phyloP scores from a whole-genome alignment of 2,113 vertebrate genomes.

The Cyprinodon tularosa region DNA sequence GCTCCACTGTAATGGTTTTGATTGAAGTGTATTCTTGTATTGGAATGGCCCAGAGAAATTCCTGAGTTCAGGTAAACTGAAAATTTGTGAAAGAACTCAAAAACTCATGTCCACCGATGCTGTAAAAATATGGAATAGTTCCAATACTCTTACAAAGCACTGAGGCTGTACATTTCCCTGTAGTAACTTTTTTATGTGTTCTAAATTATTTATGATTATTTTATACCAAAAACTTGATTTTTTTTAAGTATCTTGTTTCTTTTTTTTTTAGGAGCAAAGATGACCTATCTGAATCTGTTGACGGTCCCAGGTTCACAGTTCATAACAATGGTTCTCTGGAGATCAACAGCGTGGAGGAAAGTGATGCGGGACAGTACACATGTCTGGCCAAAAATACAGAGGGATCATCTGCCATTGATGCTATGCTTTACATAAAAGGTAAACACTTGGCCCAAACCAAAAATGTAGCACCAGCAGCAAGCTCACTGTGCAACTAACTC shows the following conservation, averaged over 20 bases:
- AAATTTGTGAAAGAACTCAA: not conserved
- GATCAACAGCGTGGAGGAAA: conserved; percentile 77
- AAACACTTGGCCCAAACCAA: conserved; percentile 38
- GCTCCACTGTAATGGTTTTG: not conserved
- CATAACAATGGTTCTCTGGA: conserved; percentile 87
- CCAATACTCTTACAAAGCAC: not conserved
- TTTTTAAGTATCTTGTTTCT: not conserved
- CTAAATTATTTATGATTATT: not conserved
- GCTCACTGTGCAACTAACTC: conserved; percentile 47
- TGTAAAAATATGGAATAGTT: not conserved
- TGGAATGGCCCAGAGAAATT: not conserved
- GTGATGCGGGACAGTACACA: conserved; percentile 86
- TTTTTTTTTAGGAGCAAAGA: conserved; percentile 84
- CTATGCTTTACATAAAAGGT: conserved; percentile 90
- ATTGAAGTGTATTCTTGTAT: not conserved
- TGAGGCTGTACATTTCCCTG: not conserved
- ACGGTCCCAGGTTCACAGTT: conserved; percentile 69
- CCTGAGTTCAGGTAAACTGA: not conserved
- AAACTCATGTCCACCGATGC: not conserved
- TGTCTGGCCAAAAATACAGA: conserved; percentile 88
- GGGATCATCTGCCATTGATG: conserved; percentile 84
- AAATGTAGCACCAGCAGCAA: not conserved
- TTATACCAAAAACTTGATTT: not conserved
- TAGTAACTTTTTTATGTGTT: not conserved
- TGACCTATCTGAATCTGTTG: conserved; percentile 79